Evolutionary conservation across 1,140 invertebrate genomes (phyloP).

Genomic region (Drosophila trapezifrons): DNA sequence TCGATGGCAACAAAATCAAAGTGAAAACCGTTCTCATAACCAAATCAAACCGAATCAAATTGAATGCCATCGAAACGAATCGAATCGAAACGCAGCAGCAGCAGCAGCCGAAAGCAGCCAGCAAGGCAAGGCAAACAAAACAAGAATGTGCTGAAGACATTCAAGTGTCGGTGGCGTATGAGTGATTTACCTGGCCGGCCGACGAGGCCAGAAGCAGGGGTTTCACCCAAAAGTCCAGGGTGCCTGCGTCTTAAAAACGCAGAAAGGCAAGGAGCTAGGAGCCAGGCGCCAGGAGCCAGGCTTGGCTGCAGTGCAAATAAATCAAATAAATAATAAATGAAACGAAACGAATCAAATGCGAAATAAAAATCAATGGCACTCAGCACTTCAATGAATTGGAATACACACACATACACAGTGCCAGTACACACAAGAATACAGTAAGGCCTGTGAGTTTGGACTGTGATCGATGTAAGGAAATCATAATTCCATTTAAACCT

Average conservation of each 20-base stretch:
- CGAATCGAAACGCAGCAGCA: constrained; percentile 2
- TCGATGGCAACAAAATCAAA: constrained; percentile 50
- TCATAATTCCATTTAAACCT: too few species aligned
- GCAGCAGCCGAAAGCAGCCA: not conserved
- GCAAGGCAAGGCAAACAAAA: constrained; percentile 36
- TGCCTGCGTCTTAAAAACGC: not conserved
- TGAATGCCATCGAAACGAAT: constrained; percentile 15
- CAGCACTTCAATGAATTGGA: constrained; percentile 76
- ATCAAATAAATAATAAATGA: constrained; percentile 82
- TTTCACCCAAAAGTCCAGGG: constrained; percentile 6
- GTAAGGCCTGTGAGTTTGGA: not conserved
- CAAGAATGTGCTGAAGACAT: constrained; percentile 47
- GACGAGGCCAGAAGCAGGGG: constrained; percentile 3
- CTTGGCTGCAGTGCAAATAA: constrained; percentile 70
- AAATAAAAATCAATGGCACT: constrained; percentile 81
- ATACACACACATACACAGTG: constrained; percentile 39
- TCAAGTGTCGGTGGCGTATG: constrained; percentile 66
- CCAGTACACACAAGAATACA: constrained; percentile 7
- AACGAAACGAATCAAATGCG: constrained; percentile 80
- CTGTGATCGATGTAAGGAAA: too few species aligned
- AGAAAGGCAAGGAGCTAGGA: not conserved
- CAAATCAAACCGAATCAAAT: constrained; percentile 27
- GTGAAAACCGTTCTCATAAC: constrained; percentile 36
- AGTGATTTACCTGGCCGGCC: constrained; percentile 60
- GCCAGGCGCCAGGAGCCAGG: too few species aligned